These are phyloP conservation scores for Calonectris borealis DNA, from an alignment of 2,113 vertebrate genomes.

Conservation along the genomic window DNA sequence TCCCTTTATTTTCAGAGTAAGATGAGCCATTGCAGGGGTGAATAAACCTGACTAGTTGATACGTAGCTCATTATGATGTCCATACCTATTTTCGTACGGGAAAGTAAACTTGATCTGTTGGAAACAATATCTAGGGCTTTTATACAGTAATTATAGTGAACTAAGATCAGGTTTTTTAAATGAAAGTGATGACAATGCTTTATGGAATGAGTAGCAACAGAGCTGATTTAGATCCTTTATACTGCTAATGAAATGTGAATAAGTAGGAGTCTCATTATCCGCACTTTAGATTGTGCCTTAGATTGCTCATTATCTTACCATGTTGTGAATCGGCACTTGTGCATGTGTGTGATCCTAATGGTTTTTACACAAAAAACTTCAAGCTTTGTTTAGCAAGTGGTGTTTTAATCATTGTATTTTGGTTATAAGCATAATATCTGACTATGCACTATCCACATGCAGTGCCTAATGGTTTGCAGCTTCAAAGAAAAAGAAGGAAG, in stretches of 20 bases:
- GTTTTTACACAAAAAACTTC: slow-evolving; percentile 34
- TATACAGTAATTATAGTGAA: slow-evolving; percentile 58
- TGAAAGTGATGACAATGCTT: slow-evolving; percentile 60
- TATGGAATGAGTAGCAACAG: slow-evolving; percentile 56
- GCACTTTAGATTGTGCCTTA: slow-evolving; percentile 45
- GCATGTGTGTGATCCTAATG: slow-evolving; percentile 31
- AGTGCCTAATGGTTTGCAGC: not conserved
- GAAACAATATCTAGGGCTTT: slow-evolving; percentile 62
- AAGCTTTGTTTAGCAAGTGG: slow-evolving; percentile 45
- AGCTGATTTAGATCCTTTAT: slow-evolving; percentile 61
- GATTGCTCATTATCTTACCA: slow-evolving; percentile 55
- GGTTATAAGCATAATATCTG: not conserved
- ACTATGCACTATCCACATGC: not conserved
- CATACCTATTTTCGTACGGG: slow-evolving; percentile 32
- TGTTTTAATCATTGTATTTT: slow-evolving; percentile 38
- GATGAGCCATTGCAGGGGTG: slow-evolving; percentile 34
- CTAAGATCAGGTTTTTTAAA: slow-evolving; percentile 43
- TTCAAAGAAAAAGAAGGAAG: not conserved
- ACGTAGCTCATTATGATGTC: slow-evolving; percentile 37
- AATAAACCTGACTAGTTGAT: slow-evolving; percentile 50
- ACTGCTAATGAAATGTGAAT: slow-evolving; percentile 64
- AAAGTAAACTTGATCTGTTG: slow-evolving; percentile 61
- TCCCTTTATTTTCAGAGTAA: slow-evolving; percentile 54
- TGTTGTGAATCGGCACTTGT: slow-evolving; percentile 1
- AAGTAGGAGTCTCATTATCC: slow-evolving; percentile 72